Evolutionary conservation across 2,888 invertebrate genomes (phyloP), one percentile per base, ranked within the genome.

Genomic region (Cacoxenus indagator): DNA sequence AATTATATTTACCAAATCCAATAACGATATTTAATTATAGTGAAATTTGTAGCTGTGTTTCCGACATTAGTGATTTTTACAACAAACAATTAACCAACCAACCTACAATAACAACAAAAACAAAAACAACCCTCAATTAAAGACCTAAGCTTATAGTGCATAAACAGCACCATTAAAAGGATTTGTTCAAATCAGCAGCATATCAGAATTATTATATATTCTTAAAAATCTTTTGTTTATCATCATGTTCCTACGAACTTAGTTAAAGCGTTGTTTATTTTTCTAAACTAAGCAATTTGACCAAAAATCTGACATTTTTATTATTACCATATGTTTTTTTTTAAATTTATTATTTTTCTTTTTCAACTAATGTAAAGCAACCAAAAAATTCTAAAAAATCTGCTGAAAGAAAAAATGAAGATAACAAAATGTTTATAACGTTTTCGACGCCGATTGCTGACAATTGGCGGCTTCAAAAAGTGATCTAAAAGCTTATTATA

Each of bases 1-100:
- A 31, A 19, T 17, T 4, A 29, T n/a, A 19, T 43, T 43, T 24
- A 55, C 55, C 26, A 55, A 55, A 55, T 55, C 55, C 55, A 27
- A 55, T 11, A 55, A 55, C n/a, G 27, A 55, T 55, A 55, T 55
- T 55, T 55, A 55, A 48, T 1, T 54, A 24, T 57, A 57, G 57
- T 57, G 26, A n/a, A 57, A 29, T 57, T 72, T 75, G 71, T 73
- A 75, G 73, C 76, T 72, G 80, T 78, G 81, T 81, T 81, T 79
- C 73, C 77, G 75, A 78, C 77, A 78, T 74, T 76, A 78, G 80
- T 80, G 80, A 80, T 80, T 81, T 78, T 80, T 73, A 24, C 27
- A 73, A 70, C 73, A 72, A 78, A 72, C 75, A 77, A 72, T 72
- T 65, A 69, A 68, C 67, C 67, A 74, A 73, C 70, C 70, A 71